These are phyloP conservation scores for Thamnaconus septentrionalis DNA, from an alignment of 2,113 vertebrate genomes.

Conservation along the genomic window DNA sequence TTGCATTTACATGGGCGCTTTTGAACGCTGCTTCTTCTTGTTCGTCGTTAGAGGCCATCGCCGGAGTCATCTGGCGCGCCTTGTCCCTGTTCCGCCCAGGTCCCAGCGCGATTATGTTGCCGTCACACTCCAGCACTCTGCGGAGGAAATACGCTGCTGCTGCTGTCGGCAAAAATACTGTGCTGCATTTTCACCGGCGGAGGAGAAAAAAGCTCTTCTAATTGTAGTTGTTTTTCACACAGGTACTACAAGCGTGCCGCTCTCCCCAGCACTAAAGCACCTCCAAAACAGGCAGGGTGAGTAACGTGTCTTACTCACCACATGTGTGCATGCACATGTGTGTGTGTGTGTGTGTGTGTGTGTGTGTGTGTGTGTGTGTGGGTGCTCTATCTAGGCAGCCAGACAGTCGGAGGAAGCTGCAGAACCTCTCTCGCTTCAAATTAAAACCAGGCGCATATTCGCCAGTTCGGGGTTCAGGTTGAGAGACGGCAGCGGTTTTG, in stretches of 20 bases:
- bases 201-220: constrained; percentile 70
- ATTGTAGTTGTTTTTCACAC: constrained; percentile 82
- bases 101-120: constrained; percentile 64
- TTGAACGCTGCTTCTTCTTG: constrained; percentile 27
- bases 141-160: constrained; percentile 59
- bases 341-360: constrained; percentile 28
- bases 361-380: constrained; percentile 31
- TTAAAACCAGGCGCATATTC: constrained; percentile 56
- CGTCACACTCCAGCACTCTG: constrained; percentile 63
- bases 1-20: constrained; percentile 40
- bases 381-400: constrained; percentile 39
- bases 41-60: constrained; percentile 45
- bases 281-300: constrained; percentile 85
- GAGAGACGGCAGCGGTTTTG: constrained; percentile 55
- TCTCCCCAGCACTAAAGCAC: constrained; percentile 83
- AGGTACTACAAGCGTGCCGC: constrained; percentile 81
- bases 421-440: constrained; percentile 50
- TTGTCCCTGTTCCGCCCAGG: constrained; percentile 46
- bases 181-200: constrained; percentile 77
- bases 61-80: constrained; percentile 42
- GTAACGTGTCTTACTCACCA: constrained; percentile 61
- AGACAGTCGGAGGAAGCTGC: constrained; percentile 36
- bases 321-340: constrained; percentile 27
- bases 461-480: constrained; percentile 57
- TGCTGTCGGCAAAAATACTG: constrained; percentile 66